Percentiles rank a stretch among this genome's conserved stretches.
phyloP scores from a whole-genome alignment of 2,797 vertebrate species.

The Hippocampus kuda region DNA sequence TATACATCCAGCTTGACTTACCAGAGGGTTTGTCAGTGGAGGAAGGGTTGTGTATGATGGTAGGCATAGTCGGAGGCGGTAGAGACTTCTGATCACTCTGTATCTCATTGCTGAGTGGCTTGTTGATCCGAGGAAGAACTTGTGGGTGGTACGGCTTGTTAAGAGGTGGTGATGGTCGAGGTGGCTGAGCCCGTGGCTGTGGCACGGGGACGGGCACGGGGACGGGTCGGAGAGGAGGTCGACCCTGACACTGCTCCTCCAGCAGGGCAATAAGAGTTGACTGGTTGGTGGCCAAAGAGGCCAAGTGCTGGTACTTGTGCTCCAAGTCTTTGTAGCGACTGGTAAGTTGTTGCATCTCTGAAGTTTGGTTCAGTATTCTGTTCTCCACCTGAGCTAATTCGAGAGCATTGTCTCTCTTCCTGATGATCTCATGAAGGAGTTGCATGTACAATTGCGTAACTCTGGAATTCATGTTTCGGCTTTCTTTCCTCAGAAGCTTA shows the following conservation, averaged over 20 bases:
- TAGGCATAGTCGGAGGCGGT: conserved; percentile 84
- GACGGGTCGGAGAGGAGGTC: conserved; percentile 44
- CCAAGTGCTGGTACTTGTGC: conserved; percentile 92
- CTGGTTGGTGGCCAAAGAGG: conserved; percentile 88
- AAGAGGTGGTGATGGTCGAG: conserved; percentile 60
- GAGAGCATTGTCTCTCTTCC: conserved; percentile 91
- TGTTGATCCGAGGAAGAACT: conserved; percentile 74
- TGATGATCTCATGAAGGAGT: conserved; percentile 94
- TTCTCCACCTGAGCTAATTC: conserved; percentile 96
- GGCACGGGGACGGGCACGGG: conserved; percentile 43
- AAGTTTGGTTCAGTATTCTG: conserved; percentile 92
- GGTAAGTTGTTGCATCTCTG: conserved; percentile 88
- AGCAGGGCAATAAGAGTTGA: conserved; percentile 80
- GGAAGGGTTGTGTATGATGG: conserved; percentile 80
- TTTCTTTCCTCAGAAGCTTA: conserved; percentile 93
- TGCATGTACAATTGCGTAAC: conserved; percentile 99
- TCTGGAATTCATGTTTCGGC: conserved; percentile 96
- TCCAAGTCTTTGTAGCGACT: conserved; percentile 95
- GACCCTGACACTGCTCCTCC: conserved; percentile 86
- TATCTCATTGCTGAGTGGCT: conserved; percentile 95
- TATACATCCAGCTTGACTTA: conserved; percentile 59
- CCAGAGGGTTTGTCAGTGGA: conserved; percentile 91
- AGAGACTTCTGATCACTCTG: conserved; percentile 90
- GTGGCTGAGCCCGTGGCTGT: conserved; percentile 61
- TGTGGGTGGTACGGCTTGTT: conserved; percentile 76